Conservation (phyloP, 2,797 vertebrate species). For the Coccyzus lansbergi region DNA sequence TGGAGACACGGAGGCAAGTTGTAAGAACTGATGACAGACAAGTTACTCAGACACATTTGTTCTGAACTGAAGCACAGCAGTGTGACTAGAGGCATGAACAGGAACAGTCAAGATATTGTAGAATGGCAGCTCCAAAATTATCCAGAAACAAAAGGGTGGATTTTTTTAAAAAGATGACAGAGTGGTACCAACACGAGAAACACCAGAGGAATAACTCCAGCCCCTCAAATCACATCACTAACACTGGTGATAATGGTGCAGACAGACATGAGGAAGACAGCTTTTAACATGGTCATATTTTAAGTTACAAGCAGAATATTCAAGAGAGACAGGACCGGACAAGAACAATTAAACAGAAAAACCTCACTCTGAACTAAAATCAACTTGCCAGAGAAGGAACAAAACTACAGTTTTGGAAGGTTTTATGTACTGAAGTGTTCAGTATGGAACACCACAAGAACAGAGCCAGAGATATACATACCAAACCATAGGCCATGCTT, state of each 20-base stretch:
- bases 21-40: neutral
- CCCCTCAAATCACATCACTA: neutral
- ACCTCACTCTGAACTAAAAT: neutral
- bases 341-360: neutral
- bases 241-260: neutral
- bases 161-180: neutral
- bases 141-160: neutral
- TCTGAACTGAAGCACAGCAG: neutral
- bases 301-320: neutral
- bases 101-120: neutral
- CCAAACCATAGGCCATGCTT: constrained; percentile 90
- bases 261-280: neutral
- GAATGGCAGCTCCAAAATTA: neutral
- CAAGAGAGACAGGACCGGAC: neutral
- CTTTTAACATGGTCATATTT: neutral
- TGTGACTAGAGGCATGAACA: neutral
- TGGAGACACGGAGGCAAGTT: rapidly evolving
- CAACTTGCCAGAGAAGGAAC: neutral
- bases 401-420: neutral
- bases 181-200: neutral
- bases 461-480: constrained; percentile 66
- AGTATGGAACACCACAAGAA: neutral
- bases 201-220: neutral
- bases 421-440: neutral
- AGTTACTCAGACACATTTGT: rapidly evolving